Percentiles rank a stretch among this genome's conserved stretches.
These are phyloP conservation scores for Acanthoscelides obtectus DNA, from an alignment of 2,888 invertebrate species.

Conservation along the genomic window DNA sequence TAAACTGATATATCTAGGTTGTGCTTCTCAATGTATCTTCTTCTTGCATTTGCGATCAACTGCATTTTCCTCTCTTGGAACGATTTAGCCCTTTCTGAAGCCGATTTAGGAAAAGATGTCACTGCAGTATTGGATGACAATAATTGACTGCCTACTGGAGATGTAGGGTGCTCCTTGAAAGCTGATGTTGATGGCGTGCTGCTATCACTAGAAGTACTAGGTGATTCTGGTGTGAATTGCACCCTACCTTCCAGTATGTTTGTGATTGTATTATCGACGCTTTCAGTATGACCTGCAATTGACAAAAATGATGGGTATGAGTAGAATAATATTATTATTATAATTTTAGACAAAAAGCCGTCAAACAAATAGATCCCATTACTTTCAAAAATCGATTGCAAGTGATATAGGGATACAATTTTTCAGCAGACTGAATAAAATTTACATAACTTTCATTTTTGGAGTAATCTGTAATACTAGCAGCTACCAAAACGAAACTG, in stretches of 20 bases:
- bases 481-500: no score
- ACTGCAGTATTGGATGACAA: constrained; percentile 39
- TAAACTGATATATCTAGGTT: constrained; percentile 48
- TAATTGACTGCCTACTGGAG: constrained; percentile 2
- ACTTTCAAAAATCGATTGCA: no score
- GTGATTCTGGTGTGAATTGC: constrained; percentile 54
- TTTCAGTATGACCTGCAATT: constrained; percentile 51
- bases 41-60: constrained; percentile 72
- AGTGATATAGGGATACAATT: no score
- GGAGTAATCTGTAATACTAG: no score
- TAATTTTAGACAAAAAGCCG: no score
- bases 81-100: constrained; percentile 63
- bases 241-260: constrained; percentile 75
- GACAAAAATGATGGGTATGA: no score
- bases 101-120: constrained; percentile 53
- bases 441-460: no score
- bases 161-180: constrained; percentile 4
- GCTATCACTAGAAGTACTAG: constrained; percentile 2
- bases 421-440: no score
- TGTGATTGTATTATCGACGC: constrained; percentile 74
- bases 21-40: constrained; percentile 74
- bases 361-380: no score
- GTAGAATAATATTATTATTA: no score
- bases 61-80: constrained; percentile 75
- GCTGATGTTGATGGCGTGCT: neutral